Percentiles rank a stretch among this genome's conserved stretches.
Conservation (phyloP, 2,113 vertebrate species). For the Pedionomus torquatus region DNA sequence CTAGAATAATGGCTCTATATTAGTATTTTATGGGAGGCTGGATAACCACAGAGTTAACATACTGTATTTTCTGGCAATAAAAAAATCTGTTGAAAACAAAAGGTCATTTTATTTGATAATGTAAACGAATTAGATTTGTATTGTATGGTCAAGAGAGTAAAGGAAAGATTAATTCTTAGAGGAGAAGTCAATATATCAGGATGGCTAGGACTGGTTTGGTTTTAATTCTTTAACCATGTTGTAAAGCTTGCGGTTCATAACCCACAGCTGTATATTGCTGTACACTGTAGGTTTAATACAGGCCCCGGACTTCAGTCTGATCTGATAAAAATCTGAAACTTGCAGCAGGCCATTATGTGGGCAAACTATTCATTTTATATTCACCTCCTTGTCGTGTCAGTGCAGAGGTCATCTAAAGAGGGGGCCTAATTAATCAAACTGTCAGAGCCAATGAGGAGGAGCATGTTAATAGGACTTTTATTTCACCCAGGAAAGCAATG, state of each 20-base stretch:
- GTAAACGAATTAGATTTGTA: constrained; percentile 45
- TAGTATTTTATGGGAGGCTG: constrained; percentile 47
- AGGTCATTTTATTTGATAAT: constrained; percentile 60
- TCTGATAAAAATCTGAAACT: constrained; percentile 73
- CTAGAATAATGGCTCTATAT: constrained; percentile 40
- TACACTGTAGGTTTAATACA: constrained; percentile 10
- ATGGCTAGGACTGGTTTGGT: not conserved
- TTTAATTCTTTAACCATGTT: not conserved
- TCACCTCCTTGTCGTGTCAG: constrained; percentile 89
- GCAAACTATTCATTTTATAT: constrained; percentile 86
- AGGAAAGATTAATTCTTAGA: constrained; percentile 12
- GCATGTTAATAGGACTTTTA: constrained; percentile 97
- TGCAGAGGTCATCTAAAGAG: constrained; percentile 87
- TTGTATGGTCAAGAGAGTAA: not conserved
- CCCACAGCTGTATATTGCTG: not conserved
- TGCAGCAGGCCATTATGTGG: constrained; percentile 76
- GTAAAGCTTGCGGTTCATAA: constrained; percentile 18
- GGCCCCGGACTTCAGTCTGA: constrained; percentile 65
- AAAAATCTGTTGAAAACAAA: constrained; percentile 62
- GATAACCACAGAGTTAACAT: constrained; percentile 49
- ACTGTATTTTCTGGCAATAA: constrained; percentile 53
- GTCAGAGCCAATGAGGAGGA: constrained; percentile 92
- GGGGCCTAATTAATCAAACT: constrained; percentile 94
- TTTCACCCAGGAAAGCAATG: constrained; percentile 86
- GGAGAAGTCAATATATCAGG: not conserved